phyloP scores from a whole-genome alignment of 2,888 invertebrate genomes.

The Thera obeliscata region DNA sequence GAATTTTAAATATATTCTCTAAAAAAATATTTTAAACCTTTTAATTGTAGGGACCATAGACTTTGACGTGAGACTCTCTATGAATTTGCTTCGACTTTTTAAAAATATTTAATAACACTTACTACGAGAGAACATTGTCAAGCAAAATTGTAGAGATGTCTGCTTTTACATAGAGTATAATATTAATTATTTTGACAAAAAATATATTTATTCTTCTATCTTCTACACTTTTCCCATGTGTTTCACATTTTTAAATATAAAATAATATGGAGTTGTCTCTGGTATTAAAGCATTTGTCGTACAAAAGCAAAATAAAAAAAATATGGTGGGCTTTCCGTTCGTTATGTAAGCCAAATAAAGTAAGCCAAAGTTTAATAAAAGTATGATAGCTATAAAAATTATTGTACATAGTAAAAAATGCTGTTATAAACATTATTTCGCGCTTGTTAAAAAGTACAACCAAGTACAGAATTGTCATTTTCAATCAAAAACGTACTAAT shows the following conservation, averaged over 20 bases:
- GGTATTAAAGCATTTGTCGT: slow-evolving; percentile 62
- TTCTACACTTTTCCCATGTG: slow-evolving; percentile 45
- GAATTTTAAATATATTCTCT: slow-evolving; percentile 57
- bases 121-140: slow-evolving; percentile 26
- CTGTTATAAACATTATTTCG: slow-evolving; percentile 48
- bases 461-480: slow-evolving; percentile 63
- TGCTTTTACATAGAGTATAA: slow-evolving; percentile 60
- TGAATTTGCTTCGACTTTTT: slow-evolving; percentile 56
- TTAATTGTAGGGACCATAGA: slow-evolving; percentile 80
- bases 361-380: slow-evolving; percentile 75
- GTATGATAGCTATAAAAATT: slow-evolving; percentile 41
- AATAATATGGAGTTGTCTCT: slow-evolving; percentile 39
- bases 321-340: slow-evolving; percentile 50
- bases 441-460: slow-evolving; percentile 61
- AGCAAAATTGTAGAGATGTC: slow-evolving; percentile 60
- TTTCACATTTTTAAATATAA: slow-evolving; percentile 43
- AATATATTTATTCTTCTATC: slow-evolving; percentile 49
- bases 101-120: slow-evolving; percentile 24
- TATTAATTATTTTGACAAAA: slow-evolving; percentile 53
- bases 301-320: slow-evolving; percentile 36
- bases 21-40: slow-evolving; percentile 57
- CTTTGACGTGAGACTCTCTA: slow-evolving; percentile 57
- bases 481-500: slow-evolving; percentile 39
- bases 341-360: slow-evolving; percentile 72
- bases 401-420: slow-evolving; percentile 44